Evolutionary conservation across 2,113 vertebrate genomes (phyloP).

Genomic region (Melanerpes formicivorus): DNA sequence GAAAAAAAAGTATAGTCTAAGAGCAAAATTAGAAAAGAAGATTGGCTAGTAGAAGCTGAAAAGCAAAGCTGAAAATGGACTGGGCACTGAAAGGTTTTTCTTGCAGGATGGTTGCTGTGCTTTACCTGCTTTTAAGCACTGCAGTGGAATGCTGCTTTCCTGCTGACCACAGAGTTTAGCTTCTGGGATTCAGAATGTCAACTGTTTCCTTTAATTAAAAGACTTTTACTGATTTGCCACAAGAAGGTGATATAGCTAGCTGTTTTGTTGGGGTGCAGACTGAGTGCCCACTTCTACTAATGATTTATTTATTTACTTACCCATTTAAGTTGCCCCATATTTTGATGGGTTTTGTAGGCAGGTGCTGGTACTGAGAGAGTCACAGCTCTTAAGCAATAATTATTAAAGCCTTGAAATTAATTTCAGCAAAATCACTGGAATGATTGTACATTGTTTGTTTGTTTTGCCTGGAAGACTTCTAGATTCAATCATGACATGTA

Average conservation of each 20-base stretch:
- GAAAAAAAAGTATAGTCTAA: background rate
- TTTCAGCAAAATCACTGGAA: background rate
- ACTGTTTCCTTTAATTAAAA: background rate
- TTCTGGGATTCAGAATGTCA: background rate
- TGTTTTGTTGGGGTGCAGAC: background rate
- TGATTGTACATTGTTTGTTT: background rate
- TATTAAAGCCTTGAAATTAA: background rate
- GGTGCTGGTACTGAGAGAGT: background rate
- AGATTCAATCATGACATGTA: background rate
- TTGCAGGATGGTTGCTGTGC: background rate
- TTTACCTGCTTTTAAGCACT: background rate
- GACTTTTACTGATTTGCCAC: background rate
- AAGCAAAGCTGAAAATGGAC: background rate
- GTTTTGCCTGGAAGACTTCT: background rate
- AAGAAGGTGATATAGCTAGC: background rate
- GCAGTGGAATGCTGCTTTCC: background rate
- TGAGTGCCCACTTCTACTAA: background rate
- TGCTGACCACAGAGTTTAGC: background rate
- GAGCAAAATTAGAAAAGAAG: background rate
- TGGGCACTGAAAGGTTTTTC: background rate
- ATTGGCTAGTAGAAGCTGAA: background rate
- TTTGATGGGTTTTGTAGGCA: background rate
- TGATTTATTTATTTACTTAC: background rate
- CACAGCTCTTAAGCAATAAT: background rate
- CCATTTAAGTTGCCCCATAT: background rate